Conservation (phyloP, 2,797 vertebrate genomes). For the Rousettus madagascariensis region DNA sequence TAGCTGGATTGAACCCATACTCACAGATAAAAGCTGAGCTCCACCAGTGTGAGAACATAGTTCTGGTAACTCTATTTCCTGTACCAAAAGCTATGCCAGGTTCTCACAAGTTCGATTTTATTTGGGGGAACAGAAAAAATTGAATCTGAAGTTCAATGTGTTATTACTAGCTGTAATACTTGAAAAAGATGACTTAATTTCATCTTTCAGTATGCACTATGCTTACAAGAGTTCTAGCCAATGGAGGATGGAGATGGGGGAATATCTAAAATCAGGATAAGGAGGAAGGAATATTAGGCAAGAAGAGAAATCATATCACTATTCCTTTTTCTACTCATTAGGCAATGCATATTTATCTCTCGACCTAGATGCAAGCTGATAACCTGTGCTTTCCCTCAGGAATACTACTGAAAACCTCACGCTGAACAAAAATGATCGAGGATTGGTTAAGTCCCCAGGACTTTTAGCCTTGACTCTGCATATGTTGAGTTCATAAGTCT, state of each 20-base stretch:
- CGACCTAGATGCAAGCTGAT: not conserved
- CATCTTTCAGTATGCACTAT: not conserved
- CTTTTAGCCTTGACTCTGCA: not conserved
- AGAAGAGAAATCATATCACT: not conserved
- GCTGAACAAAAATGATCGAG: not conserved
- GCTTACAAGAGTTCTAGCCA: not conserved
- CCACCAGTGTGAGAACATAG: not conserved
- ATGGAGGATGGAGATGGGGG: rapidly evolving
- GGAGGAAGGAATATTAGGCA: not conserved
- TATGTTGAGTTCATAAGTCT: not conserved
- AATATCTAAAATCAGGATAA: not conserved
- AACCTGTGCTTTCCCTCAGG: not conserved
- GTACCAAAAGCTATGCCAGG: not conserved
- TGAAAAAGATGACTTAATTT: not conserved
- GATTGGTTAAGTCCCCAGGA: not conserved
- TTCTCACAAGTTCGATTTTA: not conserved
- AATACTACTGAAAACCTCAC: not conserved
- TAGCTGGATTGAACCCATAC: not conserved
- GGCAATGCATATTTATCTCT: not conserved
- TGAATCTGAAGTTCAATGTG: not conserved
- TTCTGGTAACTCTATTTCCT: not conserved
- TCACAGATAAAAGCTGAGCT: not conserved
- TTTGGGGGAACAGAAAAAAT: not conserved
- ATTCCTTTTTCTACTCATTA: not conserved
- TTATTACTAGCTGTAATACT: not conserved